A percentile compares a stretch with the other conserved stretches of the same genome.
Evolutionary conservation across 2,888 invertebrate genomes (phyloP).

Genomic region (Pycnomerus fuliginosus): DNA sequence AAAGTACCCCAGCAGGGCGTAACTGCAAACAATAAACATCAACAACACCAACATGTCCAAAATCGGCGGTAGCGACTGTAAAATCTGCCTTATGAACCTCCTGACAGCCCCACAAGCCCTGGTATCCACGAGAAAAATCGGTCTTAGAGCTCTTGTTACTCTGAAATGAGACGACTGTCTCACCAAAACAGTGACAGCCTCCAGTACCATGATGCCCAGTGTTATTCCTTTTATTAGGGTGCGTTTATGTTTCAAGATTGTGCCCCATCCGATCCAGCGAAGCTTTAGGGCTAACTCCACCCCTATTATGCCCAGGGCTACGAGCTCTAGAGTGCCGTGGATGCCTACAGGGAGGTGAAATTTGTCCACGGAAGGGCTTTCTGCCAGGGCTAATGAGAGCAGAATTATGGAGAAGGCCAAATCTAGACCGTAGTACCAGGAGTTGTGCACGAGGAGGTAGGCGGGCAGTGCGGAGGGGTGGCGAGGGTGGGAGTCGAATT

Average conservation of each 20-base stretch:
- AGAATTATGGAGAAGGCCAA: slow-evolving; percentile 73
- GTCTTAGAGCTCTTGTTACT: slow-evolving; percentile 81
- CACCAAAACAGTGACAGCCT: slow-evolving; percentile 76
- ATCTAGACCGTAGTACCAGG: slow-evolving; percentile 83
- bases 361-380: slow-evolving; percentile 75
- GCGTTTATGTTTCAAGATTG: slow-evolving; percentile 80
- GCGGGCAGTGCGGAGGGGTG: slow-evolving; percentile 81
- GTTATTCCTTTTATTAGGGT: slow-evolving; percentile 82
- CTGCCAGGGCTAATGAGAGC: slow-evolving; percentile 73
- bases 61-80: slow-evolving; percentile 84
- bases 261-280: slow-evolving; percentile 82
- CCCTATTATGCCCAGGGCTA: slow-evolving; percentile 73
- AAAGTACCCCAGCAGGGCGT: slow-evolving; percentile 79
- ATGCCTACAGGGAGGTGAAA: slow-evolving; percentile 76
- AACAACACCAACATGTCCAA: slow-evolving; percentile 83
- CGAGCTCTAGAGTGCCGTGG: slow-evolving; percentile 78
- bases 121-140: slow-evolving; percentile 87
- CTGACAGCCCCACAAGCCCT: slow-evolving; percentile 79
- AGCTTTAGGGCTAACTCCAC: slow-evolving; percentile 77
- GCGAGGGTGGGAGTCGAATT: slow-evolving; percentile 84
- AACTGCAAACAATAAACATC: slow-evolving; percentile 81
- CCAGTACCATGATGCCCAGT: slow-evolving; percentile 76
- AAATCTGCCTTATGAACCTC: slow-evolving; percentile 73
- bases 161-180: slow-evolving; percentile 83
- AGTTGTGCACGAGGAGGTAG: slow-evolving; percentile 83